Base-by-base conservation (phyloP, 2,888 invertebrate genomes). In the Cryptocephalus primarius region DNA sequence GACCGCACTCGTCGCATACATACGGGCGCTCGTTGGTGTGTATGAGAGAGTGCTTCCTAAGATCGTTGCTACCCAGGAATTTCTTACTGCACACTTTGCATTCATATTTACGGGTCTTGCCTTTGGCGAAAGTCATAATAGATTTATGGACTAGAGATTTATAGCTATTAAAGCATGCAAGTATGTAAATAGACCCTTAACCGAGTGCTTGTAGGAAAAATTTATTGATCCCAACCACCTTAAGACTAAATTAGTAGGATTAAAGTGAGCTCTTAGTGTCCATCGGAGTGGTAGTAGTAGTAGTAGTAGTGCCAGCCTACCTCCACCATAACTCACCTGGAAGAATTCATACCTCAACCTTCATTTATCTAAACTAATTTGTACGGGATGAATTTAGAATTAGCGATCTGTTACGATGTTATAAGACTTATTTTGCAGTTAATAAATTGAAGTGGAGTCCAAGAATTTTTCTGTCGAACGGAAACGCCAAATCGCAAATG, bases 11-110 rank as follows among this genome's bases (percentile, higher is more conserved):
- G 8, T 70, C 67, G 61, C 86, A 86, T 42, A 72, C 65, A 58
- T 75, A 79, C 0, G 81, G 82, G 40, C 79, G 74, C 55, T 81
- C 73, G 51, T 80, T 76, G 0, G 81, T 75, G 62, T 87, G 86
- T 22, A 77, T 73, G 44, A 79, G 74, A 51, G 78, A 71, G 62
- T 87, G 87, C 58, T 83, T 80, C 40, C 77, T 74, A 48, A 87
- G 68, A 59, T 83, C 81, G 50, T 80, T 78, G 55, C 78, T 78
- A 44, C 76, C 76, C 43, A 74, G 72, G 63, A 84, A 86, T 39
- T 70, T 70, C 67, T 81, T 83, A 3, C 75, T 64, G 60, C 86
- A 86, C 47, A 77, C 69, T 46, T 75, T 75, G 68, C 85, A 86
- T 49, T 71, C 62, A 56, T 75, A 72, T 44, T 70, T 70, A 46